A percentile compares a stretch with the other conserved stretches of the same genome.
These are phyloP conservation scores for Silurus lanzhouensis DNA, from an alignment of 2,797 vertebrate species.

Conservation along the genomic window DNA sequence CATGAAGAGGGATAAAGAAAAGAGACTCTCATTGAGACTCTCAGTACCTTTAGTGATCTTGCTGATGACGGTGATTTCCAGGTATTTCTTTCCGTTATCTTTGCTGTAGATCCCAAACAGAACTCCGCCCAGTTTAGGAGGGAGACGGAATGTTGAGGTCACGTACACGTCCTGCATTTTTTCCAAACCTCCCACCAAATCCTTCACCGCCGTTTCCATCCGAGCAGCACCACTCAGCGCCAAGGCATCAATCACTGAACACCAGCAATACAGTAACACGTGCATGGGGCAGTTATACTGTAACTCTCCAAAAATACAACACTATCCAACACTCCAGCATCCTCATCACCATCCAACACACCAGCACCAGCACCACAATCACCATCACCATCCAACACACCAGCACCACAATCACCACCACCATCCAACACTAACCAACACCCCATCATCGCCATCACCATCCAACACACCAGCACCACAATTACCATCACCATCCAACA, in stretches of 20 bases:
- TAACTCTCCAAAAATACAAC: not conserved
- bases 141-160: slow-evolving; percentile 79
- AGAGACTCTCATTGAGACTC: not conserved
- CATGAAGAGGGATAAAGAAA: not conserved
- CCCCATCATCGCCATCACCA: too few relatives aligned
- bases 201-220: slow-evolving; percentile 70
- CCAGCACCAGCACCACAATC: not conserved
- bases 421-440: too few relatives aligned
- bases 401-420: too few relatives aligned
- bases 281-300: not conserved
- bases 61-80: slow-evolving; percentile 79
- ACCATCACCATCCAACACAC: not conserved
- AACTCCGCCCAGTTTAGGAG: slow-evolving; percentile 78
- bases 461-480: too few relatives aligned
- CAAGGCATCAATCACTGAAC: slow-evolving; percentile 72
- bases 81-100: slow-evolving; percentile 81
- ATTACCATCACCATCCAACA: too few relatives aligned
- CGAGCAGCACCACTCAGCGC: slow-evolving; percentile 74
- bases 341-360: not conserved
- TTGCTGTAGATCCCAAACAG: slow-evolving; percentile 83
- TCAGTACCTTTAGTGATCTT: slow-evolving; percentile 82
- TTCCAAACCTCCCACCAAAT: slow-evolving; percentile 74
- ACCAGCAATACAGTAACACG: not conserved
- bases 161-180: slow-evolving; percentile 77
- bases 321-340: not conserved